A percentile compares a stretch with the other conserved stretches of the same genome.
These are phyloP conservation scores for Anseranas semipalmata DNA, from an alignment of 2,113 vertebrate species.

Conservation along the genomic window DNA sequence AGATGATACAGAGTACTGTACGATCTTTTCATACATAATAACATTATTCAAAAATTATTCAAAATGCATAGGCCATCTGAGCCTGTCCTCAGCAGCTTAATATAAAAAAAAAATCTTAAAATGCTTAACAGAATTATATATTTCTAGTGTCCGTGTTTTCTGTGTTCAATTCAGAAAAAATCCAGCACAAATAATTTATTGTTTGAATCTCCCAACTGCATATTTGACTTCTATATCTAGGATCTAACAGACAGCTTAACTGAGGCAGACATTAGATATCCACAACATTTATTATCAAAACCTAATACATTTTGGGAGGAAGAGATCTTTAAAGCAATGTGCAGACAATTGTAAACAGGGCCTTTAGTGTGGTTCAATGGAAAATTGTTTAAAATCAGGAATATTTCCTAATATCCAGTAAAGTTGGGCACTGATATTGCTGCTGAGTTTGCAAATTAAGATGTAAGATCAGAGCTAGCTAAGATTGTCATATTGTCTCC, in stretches of 20 bases:
- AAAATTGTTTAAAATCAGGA: slow-evolving; percentile 53
- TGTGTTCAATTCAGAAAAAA: background rate
- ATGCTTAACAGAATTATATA: background rate
- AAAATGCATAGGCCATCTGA: background rate
- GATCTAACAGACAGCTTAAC: background rate
- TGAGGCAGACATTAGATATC: background rate
- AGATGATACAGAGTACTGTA: background rate
- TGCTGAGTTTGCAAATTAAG: slow-evolving; percentile 80
- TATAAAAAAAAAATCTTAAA: background rate
- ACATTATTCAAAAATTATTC: background rate
- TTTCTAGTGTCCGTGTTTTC: background rate
- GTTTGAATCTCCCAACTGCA: background rate
- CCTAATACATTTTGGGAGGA: background rate
- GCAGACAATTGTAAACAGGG: background rate
- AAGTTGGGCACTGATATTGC: slow-evolving; percentile 47
- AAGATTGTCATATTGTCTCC: slow-evolving; percentile 87
- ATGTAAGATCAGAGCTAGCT: slow-evolving; percentile 84
- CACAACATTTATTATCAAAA: slow-evolving; percentile 35
- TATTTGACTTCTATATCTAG: background rate
- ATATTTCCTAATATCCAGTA: slow-evolving; percentile 43
- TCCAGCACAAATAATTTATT: background rate
- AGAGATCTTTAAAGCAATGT: slow-evolving; percentile 1
- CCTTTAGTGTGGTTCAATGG: background rate
- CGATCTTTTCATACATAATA: background rate
- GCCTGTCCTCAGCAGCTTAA: background rate